A percentile compares a stretch with the other conserved stretches of the same genome.
phyloP scores from a whole-genome alignment of 2,888 invertebrate species.

The Cheilosia pagana region DNA sequence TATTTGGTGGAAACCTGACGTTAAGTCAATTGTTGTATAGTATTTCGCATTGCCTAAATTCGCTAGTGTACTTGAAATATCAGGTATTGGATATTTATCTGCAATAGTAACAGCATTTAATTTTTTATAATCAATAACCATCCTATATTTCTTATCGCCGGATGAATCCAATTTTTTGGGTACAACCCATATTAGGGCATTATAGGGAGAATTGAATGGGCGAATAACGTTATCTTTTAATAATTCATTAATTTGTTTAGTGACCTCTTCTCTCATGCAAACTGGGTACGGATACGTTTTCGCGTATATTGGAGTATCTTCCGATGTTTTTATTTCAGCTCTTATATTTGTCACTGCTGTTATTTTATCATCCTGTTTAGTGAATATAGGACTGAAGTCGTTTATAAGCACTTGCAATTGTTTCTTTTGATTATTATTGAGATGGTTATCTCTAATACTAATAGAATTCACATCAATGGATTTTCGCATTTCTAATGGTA shows the following conservation, averaged over 20 bases:
- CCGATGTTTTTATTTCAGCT: not conserved
- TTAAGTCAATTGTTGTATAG: slow-evolving; percentile 53
- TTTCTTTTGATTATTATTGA: no score
- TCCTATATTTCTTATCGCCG: slow-evolving; percentile 20
- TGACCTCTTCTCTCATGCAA: slow-evolving; percentile 78
- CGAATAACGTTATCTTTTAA: slow-evolving; percentile 76
- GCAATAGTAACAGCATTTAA: slow-evolving; percentile 43
- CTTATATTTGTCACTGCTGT: not conserved
- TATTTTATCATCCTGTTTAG: not conserved
- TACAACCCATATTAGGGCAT: slow-evolving; percentile 62
- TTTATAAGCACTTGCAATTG: no score
- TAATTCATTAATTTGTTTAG: slow-evolving; percentile 78
- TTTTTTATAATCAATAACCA: slow-evolving; percentile 35
- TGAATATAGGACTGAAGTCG: not conserved
- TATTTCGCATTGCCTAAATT: slow-evolving; percentile 42
- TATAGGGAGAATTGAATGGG: slow-evolving; percentile 72
- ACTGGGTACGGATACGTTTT: slow-evolving; percentile 79
- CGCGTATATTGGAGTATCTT: not conserved
- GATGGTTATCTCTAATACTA: no score
- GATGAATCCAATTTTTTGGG: slow-evolving; percentile 28
- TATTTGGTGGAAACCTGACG: slow-evolving; percentile 63
- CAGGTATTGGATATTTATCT: slow-evolving; percentile 25
- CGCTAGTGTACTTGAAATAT: slow-evolving; percentile 19
- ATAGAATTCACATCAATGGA: slow-evolving; percentile 1
- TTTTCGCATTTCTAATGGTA: slow-evolving; percentile 7